Evolutionary conservation across 1,140 invertebrate genomes (phyloP).

Genomic region (Harlomillsia oculata): DNA sequence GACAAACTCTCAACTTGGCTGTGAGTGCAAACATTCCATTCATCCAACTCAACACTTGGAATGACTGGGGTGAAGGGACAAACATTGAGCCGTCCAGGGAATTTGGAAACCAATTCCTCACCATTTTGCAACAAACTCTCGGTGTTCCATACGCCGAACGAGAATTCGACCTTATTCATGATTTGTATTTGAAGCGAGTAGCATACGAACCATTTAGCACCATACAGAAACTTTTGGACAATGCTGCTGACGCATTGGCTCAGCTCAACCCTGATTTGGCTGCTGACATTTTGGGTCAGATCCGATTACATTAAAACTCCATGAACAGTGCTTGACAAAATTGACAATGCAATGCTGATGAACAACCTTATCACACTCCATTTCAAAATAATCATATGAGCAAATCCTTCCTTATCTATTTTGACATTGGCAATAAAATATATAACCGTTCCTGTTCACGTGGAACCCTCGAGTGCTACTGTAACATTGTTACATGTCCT

Average conservation of each 20-base stretch:
- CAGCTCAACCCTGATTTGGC: not conserved
- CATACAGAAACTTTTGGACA: not conserved
- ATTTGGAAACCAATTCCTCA: conserved; percentile 26
- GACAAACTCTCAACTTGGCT: conserved; percentile 16
- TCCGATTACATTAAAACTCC: not conserved
- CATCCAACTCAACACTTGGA: conserved; percentile 28
- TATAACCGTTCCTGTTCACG: no score
- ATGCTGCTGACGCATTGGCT: not conserved
- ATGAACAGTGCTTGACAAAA: no score
- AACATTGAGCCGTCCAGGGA: conserved; percentile 26
- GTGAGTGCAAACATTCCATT: conserved; percentile 1
- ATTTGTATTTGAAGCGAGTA: conserved; percentile 15
- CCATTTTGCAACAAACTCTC: conserved; percentile 7
- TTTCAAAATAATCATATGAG: no score
- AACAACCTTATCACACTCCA: no score
- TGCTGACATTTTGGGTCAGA: not conserved
- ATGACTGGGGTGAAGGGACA: conserved; percentile 29
- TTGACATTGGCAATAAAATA: no score
- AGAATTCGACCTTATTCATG: conserved; percentile 14
- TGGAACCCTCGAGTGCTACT: no score
- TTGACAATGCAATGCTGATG: no score
- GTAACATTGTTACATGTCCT: no score
- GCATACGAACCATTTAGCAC: not conserved
- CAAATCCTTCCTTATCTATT: no score
- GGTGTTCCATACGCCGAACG: not conserved